phyloP scores from a whole-genome alignment of 2,888 invertebrate genomes.

The Empis livida region DNA sequence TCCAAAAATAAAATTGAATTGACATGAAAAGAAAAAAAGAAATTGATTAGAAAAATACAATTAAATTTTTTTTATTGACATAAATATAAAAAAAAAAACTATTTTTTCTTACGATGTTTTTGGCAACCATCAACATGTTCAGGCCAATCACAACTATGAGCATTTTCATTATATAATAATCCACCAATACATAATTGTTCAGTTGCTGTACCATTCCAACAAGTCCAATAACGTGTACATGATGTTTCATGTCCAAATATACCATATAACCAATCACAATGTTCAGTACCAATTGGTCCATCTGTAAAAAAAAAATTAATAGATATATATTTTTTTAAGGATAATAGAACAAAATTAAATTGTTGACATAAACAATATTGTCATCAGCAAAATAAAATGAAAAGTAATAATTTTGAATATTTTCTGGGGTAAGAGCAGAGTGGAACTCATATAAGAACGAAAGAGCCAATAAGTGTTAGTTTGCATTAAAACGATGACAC shows the following conservation, averaged over 20 bases:
- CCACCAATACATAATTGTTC: constrained; percentile 88
- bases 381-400: no score
- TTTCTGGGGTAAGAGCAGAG: no score
- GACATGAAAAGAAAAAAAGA: neutral
- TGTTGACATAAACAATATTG: neutral
- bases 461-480: no score
- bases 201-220: constrained; percentile 88
- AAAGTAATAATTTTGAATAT: no score
- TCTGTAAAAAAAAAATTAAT: constrained; percentile 39
- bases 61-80: neutral
- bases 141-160: constrained; percentile 89
- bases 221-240: constrained; percentile 87
- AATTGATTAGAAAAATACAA: constrained; percentile 8
- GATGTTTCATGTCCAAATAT: constrained; percentile 90
- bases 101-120: constrained; percentile 66
- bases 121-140: constrained; percentile 88
- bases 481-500: no score
- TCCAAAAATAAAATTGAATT: constrained; percentile 1
- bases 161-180: constrained; percentile 76
- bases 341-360: constrained; percentile 6
- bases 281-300: constrained; percentile 69
- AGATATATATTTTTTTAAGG: neutral
- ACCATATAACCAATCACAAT: constrained; percentile 86
- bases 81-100: constrained; percentile 24
- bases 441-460: no score